Percentiles rank a stretch among this genome's conserved stretches.
Conservation (phyloP, 2,113 vertebrate genomes). For the rabbit (Oryctolagus cuniculus) region mOryCun1.1 NC_091440.1:67249501-67250000, state of each 20-base stretch:
- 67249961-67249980: not conserved
- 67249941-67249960: not conserved
- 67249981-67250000: constrained; percentile 31
- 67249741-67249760: not conserved
- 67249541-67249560: not conserved
- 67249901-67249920: not conserved
- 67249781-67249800: not conserved
- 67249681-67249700: not conserved
- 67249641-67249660: not conserved
- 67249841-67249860: not conserved
- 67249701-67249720: not conserved
- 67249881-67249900: not conserved
- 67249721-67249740: not conserved
- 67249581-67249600: not conserved
- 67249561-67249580: not conserved
- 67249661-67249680: not conserved
- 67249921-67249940: not conserved
- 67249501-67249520: too few species aligned
- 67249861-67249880: not conserved
- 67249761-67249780: not conserved
- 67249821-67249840: not conserved
- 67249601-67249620: not conserved
- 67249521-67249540: too few species aligned
- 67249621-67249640: not conserved
- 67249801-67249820: not conserved